Percentiles rank a stretch among this genome's conserved stretches.
These are phyloP conservation scores for Paedocypris sp. DNA, from an alignment of 2,113 vertebrate genomes.

Conservation along the genomic window DNA sequence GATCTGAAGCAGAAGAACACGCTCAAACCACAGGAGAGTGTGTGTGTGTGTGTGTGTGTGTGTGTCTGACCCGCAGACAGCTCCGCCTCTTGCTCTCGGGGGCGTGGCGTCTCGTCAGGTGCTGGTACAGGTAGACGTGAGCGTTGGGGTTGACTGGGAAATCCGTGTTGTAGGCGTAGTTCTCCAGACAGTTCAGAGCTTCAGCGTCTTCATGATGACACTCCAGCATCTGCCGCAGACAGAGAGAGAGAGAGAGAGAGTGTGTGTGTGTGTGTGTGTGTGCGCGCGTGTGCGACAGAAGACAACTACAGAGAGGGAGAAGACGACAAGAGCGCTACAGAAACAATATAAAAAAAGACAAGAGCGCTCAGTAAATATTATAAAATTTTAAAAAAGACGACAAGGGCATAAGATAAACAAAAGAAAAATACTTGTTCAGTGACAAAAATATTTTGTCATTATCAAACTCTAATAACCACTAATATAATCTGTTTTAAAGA, in stretches of 20 bases:
- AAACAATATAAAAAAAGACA: too few species aligned
- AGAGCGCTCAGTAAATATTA: too few species aligned
- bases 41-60: not conserved
- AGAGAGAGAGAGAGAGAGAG: not conserved
- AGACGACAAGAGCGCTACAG: too few species aligned
- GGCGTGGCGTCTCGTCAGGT: constrained; percentile 64
- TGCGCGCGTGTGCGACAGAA: too few species aligned
- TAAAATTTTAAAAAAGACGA: too few species aligned
- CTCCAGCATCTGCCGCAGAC: constrained; percentile 71
- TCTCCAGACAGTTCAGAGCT: constrained; percentile 62
- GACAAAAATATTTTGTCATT: too few species aligned
- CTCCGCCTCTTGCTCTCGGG: constrained; percentile 55
- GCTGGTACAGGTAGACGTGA: constrained; percentile 75
- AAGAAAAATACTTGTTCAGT: too few species aligned
- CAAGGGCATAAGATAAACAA: too few species aligned
- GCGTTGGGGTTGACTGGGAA: constrained; percentile 88
- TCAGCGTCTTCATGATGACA: constrained; percentile 65
- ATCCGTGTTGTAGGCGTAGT: constrained; percentile 74
- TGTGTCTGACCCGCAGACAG: constrained; percentile 66
- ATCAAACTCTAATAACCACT: too few species aligned
- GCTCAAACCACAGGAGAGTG: not conserved
- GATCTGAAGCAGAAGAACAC: constrained; percentile 47
- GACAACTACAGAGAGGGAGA: too few species aligned
- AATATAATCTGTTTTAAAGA: too few species aligned
- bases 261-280: too few species aligned